Percentiles rank a stretch among this genome's conserved stretches.
Evolutionary conservation across 1,140 invertebrate genomes (phyloP).

Genomic region (Halictus rubicundus): DNA sequence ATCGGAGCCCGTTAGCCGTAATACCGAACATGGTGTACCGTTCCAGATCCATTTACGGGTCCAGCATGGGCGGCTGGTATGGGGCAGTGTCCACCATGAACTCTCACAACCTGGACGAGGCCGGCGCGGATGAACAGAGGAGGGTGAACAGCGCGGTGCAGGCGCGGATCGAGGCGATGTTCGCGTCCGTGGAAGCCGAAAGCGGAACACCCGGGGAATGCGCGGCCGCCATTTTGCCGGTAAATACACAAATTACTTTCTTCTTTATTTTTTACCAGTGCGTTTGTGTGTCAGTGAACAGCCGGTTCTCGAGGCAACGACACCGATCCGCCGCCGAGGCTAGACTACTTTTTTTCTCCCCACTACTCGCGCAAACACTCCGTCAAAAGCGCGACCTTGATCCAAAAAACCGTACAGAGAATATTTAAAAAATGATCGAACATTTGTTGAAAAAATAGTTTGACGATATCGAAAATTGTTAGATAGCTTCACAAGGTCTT

Average conservation of each 20-base stretch:
- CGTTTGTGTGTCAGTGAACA: not conserved
- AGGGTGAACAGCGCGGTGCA: conserved; percentile 88
- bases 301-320: not conserved
- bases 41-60: conserved; percentile 73
- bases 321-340: not conserved
- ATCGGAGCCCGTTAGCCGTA: too few species aligned
- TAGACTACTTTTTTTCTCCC: not conserved
- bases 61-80: conserved; percentile 70
- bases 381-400: too few species aligned
- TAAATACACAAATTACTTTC: conserved; percentile 55
- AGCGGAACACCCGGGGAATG: conserved; percentile 80
- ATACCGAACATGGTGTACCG: not conserved
- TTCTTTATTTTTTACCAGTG: not conserved
- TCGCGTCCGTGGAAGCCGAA: conserved; percentile 88
- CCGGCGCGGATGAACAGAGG: conserved; percentile 72
- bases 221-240: conserved; percentile 77
- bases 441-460: too few species aligned
- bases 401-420: too few species aligned
- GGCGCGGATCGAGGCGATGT: conserved; percentile 92
- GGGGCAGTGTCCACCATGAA: conserved; percentile 58
- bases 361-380: not conserved
- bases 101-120: conserved; percentile 56
- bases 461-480: too few species aligned
- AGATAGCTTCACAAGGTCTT: too few species aligned
- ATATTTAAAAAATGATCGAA: too few species aligned